Evolutionary conservation across 2,888 invertebrate genomes (phyloP).

Genomic region (Synanthedon tipuliformis): DNA sequence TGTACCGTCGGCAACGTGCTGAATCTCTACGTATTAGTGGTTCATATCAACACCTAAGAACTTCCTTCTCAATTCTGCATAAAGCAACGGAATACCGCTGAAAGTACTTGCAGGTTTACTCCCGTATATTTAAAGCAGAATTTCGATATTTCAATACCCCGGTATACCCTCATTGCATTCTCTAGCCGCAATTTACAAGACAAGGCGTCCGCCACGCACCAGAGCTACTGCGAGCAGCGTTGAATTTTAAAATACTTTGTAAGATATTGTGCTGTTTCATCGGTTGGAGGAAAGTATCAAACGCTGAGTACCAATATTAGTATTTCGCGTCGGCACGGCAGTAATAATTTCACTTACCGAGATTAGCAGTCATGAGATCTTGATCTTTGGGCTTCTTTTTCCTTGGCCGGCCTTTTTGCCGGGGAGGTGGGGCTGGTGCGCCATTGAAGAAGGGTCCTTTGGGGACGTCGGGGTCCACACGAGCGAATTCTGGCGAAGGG

Average conservation of each 20-base stretch:
- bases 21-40: too few relatives aligned
- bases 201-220: too few relatives aligned
- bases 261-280: constrained; percentile 5
- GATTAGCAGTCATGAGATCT: constrained; percentile 85
- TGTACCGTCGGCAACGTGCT: too few relatives aligned
- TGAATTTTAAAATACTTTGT: constrained; percentile 12
- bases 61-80: too few relatives aligned
- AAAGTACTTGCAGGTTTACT: too few relatives aligned
- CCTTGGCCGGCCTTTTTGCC: constrained; percentile 92
- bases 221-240: too few relatives aligned
- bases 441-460: constrained; percentile 72
- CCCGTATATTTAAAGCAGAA: too few relatives aligned
- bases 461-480: constrained; percentile 57
- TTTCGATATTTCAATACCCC: too few relatives aligned
- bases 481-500: constrained; percentile 71
- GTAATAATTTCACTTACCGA: constrained; percentile 73
- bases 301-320: not conserved
- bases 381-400: constrained; percentile 94
- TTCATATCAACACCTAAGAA: too few relatives aligned
- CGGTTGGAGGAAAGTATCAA: not conserved
- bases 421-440: constrained; percentile 71
- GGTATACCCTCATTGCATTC: too few relatives aligned
- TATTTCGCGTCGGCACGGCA: constrained; percentile 9
- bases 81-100: too few relatives aligned
- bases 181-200: too few relatives aligned